These are phyloP conservation scores for Drosophila paranaensis DNA, from an alignment of 2,888 invertebrate species.

Conservation along the genomic window DNA sequence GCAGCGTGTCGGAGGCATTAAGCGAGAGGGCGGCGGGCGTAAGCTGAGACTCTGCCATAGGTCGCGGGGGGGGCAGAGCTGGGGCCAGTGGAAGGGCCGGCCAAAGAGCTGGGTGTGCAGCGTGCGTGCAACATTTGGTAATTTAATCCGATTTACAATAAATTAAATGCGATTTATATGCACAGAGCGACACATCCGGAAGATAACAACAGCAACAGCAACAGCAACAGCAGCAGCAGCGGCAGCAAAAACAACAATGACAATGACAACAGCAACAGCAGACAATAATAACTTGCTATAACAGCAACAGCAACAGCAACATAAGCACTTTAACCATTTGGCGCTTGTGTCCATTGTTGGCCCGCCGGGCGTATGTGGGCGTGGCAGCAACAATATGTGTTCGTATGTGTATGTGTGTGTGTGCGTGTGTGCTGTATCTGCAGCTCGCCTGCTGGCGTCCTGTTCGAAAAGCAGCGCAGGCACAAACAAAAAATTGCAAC, in stretches of 20 bases:
- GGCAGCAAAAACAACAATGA: slow-evolving; percentile 33
- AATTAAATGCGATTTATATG: slow-evolving; percentile 83
- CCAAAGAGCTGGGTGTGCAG: slow-evolving; percentile 25
- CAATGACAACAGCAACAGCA: slow-evolving; percentile 43
- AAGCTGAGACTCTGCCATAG: slow-evolving; percentile 27
- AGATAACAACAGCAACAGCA: slow-evolving; percentile 63
- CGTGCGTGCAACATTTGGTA: slow-evolving; percentile 79
- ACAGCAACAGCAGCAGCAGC: slow-evolving; percentile 48
- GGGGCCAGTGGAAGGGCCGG: background rate
- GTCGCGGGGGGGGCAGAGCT: background rate
- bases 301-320: slow-evolving; percentile 21
- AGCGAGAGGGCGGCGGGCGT: background rate
- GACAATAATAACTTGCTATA: slow-evolving; percentile 19
- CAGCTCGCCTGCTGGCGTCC: slow-evolving; percentile 40
- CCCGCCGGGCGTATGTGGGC: slow-evolving; percentile 40
- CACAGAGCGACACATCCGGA: slow-evolving; percentile 79
- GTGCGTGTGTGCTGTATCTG: slow-evolving; percentile 10
- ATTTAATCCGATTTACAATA: slow-evolving; percentile 84
- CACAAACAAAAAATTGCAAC: slow-evolving; percentile 31
- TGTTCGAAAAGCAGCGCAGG: slow-evolving; percentile 55
- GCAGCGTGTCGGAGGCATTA: slow-evolving; percentile 19
- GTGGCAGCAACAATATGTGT: slow-evolving; percentile 61
- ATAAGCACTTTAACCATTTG: slow-evolving; percentile 58
- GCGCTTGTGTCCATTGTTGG: slow-evolving; percentile 71
- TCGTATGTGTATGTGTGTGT: slow-evolving; percentile 3